These are phyloP conservation scores for Nomia melanderi DNA, from an alignment of 1,140 invertebrate genomes.

Conservation along the genomic window DNA sequence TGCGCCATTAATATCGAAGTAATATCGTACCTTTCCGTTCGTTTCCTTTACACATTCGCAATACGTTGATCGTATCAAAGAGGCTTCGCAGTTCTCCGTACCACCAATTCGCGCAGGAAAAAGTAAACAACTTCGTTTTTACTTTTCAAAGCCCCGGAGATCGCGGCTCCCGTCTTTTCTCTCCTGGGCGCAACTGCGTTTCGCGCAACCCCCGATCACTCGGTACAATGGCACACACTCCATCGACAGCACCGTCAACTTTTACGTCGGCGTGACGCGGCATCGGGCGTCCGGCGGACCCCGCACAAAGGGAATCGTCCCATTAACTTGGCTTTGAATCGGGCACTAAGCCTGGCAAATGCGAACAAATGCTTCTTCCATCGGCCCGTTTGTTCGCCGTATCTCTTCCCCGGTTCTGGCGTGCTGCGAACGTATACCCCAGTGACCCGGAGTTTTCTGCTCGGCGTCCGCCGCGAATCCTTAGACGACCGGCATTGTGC, in stretches of 20 bases:
- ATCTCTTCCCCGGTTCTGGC: not conserved
- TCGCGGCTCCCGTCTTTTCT: too few relatives aligned
- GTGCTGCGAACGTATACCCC: constrained; percentile 16
- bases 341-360: constrained; percentile 27
- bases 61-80: too few relatives aligned
- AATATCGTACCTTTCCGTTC: too few relatives aligned
- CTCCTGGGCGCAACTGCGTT: too few relatives aligned
- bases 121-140: too few relatives aligned
- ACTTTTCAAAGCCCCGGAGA: too few relatives aligned
- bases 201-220: not conserved
- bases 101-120: too few relatives aligned
- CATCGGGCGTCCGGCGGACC: not conserved
- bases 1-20: too few relatives aligned
- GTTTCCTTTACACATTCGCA: too few relatives aligned
- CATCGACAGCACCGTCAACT: not conserved
- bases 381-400: not conserved
- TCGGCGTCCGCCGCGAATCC: not conserved
- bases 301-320: not conserved
- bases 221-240: not conserved
- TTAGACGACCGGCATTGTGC: not conserved
- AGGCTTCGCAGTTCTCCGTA: too few relatives aligned
- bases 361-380: not conserved
- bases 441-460: not conserved
- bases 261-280: not conserved
- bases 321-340: not conserved